These are phyloP conservation scores for Polia nebulosa DNA, from an alignment of 2,888 invertebrate species.

Conservation along the genomic window DNA sequence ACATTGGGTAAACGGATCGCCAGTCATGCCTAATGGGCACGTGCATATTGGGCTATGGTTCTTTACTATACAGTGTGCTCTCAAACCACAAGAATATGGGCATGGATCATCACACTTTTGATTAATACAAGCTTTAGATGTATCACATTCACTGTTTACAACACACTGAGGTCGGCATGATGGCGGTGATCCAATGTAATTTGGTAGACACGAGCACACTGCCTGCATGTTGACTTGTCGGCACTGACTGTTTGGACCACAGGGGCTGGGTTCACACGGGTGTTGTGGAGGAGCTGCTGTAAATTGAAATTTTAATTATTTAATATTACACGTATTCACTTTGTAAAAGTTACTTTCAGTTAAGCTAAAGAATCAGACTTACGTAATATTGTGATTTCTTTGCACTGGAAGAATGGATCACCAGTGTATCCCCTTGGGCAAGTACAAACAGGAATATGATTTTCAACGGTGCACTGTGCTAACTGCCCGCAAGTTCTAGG, in stretches of 20 bases:
- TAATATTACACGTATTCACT: neutral
- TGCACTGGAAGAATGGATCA: constrained; percentile 95
- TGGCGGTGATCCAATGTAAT: constrained; percentile 95
- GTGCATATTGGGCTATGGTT: constrained; percentile 97
- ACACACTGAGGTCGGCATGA: constrained; percentile 96
- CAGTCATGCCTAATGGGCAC: constrained; percentile 95
- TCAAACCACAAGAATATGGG: constrained; percentile 96
- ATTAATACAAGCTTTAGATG: constrained; percentile 95
- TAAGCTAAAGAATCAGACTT: constrained; percentile 60
- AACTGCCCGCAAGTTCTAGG: constrained; percentile 95
- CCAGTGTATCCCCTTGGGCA: constrained; percentile 95
- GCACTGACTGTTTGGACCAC: constrained; percentile 97
- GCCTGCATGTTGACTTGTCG: constrained; percentile 95
- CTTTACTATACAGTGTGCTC: constrained; percentile 95
- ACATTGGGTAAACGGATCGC: constrained; percentile 96
- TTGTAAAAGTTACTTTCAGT: neutral
- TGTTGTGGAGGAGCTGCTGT: constrained; percentile 89
- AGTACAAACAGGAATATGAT: constrained; percentile 95
- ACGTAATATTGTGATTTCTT: constrained; percentile 88
- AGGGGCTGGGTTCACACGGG: constrained; percentile 96
- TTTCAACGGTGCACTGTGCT: constrained; percentile 95
- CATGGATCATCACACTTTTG: constrained; percentile 97
- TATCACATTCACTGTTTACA: constrained; percentile 96
- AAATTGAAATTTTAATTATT: constrained; percentile 58
- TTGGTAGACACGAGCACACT: constrained; percentile 96